Base-by-base conservation (phyloP, 2,797 vertebrate species). In the Betta splendens region DNA sequence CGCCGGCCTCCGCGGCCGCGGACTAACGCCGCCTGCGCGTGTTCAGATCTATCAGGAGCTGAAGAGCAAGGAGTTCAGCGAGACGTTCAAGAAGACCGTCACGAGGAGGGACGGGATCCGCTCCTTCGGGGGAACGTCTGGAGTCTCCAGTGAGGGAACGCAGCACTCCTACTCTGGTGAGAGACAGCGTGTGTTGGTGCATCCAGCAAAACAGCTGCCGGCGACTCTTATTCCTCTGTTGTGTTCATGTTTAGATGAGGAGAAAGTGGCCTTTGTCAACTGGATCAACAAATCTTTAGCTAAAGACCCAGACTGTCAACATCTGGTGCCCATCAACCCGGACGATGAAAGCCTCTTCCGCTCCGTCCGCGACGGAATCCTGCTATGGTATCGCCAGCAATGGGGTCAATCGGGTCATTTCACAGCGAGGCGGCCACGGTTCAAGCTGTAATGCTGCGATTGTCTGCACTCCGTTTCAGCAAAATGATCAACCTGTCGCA, bases 401-500 rank as follows among this genome's bases (percentile, higher is more conserved):
- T 28, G 15, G 29, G 0, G 36, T n/a, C 16, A 6, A 37, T 8
- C 9, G 4, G 2, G 23, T 13, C 3, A 11, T 50, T 33, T 47
- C 13, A 3, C 9, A 44, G 39, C 39, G 13, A 49, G 31, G n/a
- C 15, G 25, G 10, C 36, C 52, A 45, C 53, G 44, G 37, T 59
- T 32, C 52, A 44, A 42, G 20, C 6, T 25, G 5, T 16, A 40
- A 35, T 9, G 12, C 10, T 18, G 18, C 45, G 23, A 66, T 45
- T 8, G n/a, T 29, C n/a, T n/a, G n/a, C n/a, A n/a, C n/a, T 85
- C 38, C 74, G 61, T 78, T 78, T 9, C 86, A 99, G 98, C 88
- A 99, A 99, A 93, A 96, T 99, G 95, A 94, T 99, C 81, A 99
- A 99, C 86, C 89, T 94, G 67, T 98, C 97, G 38, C 94, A 98